These are phyloP conservation scores for Prietella phreatophila DNA, from an alignment of 2,113 vertebrate species.

Conservation along the genomic window DNA sequence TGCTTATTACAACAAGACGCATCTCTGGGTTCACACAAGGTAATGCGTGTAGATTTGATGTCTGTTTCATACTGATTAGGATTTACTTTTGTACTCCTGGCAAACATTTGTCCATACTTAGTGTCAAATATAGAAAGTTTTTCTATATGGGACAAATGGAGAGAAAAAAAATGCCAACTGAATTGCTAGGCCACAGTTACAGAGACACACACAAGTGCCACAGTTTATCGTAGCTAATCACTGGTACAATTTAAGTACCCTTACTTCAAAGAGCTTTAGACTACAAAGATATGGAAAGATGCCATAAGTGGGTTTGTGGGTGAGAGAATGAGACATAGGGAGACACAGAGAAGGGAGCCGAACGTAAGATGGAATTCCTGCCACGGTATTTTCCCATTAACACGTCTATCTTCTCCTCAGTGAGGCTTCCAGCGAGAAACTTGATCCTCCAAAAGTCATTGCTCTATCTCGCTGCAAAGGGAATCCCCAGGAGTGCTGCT, in stretches of 20 bases:
- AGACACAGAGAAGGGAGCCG: background rate
- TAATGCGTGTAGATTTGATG: background rate
- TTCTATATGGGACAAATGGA: background rate
- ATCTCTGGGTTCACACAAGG: background rate
- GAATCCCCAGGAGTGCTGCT: conserved; percentile 25
- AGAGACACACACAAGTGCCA: background rate
- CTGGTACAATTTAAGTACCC: conserved; percentile 10
- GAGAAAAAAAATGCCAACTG: background rate
- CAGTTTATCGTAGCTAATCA: background rate
- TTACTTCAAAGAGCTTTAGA: background rate
- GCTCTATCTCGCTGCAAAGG: conserved; percentile 18
- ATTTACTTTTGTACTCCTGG: background rate
- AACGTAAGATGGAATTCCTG: conserved; percentile 25
- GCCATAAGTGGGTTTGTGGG: background rate
- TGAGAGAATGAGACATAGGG: background rate
- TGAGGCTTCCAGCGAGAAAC: conserved; percentile 23
- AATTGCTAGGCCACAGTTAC: conserved; percentile 22
- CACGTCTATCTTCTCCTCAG: conserved; percentile 1
- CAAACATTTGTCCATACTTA: background rate
- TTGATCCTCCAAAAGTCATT: conserved; percentile 24
- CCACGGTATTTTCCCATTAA: conserved; percentile 46
- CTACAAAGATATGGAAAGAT: conserved; percentile 13
- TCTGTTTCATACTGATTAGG: background rate
- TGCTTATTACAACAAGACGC: background rate
- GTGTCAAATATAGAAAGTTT: background rate